phyloP scores from a whole-genome alignment of 2,113 vertebrate species.

The Lates calcarifer region DNA sequence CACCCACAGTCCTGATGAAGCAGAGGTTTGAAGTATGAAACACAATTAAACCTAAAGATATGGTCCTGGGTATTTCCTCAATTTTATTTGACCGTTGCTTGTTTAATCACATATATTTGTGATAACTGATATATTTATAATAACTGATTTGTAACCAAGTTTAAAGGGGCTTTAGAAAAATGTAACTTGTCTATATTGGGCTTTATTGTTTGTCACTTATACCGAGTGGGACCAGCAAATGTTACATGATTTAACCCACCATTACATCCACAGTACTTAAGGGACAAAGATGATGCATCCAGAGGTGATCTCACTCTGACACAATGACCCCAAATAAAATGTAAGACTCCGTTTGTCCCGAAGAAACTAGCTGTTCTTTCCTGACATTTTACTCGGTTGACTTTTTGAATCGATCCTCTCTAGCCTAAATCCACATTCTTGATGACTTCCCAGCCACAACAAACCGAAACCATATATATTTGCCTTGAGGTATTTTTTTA shows the following conservation, averaged over 20 bases:
- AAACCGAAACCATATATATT: not conserved
- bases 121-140: not conserved
- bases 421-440: not conserved
- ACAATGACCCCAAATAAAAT: not conserved
- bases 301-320: not conserved
- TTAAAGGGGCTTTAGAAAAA: not conserved
- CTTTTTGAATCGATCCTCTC: not conserved
- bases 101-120: not conserved
- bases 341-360: not conserved
- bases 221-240: not conserved
- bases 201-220: not conserved
- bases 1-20: not conserved
- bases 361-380: not conserved
- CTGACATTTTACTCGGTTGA: not conserved
- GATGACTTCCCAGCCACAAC: not conserved
- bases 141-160: not conserved
- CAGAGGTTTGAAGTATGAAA: too few species aligned
- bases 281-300: not conserved
- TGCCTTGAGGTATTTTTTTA: not conserved
- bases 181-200: slow-evolving; percentile 1
- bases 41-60: too few species aligned
- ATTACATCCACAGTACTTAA: not conserved
- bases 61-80: not conserved
- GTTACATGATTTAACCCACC: not conserved
- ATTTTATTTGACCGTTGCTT: too few species aligned